Conservation (phyloP, 2,888 invertebrate genomes). For the Drosophila robusta region DNA sequence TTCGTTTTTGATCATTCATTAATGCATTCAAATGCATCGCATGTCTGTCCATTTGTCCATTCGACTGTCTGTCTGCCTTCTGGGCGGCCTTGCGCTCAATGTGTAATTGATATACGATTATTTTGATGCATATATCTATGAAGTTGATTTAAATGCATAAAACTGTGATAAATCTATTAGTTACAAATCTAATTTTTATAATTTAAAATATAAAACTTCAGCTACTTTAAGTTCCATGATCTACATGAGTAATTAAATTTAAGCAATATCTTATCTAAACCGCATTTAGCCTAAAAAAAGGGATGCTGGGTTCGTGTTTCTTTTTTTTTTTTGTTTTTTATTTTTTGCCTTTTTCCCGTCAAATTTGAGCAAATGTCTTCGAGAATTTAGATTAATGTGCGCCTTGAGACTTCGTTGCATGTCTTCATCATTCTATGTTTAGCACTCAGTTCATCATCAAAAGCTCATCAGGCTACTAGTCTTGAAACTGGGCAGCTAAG, state of each 20-base stretch:
- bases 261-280: not conserved
- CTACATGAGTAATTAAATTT: too few relatives aligned
- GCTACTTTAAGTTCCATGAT: too few relatives aligned
- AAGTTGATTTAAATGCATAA: not conserved
- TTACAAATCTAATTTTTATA: too few relatives aligned
- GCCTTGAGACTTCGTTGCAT: constrained; percentile 23
- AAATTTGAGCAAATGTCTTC: constrained; percentile 21
- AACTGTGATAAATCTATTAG: not conserved
- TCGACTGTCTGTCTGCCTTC: constrained; percentile 25
- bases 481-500: constrained; percentile 26
- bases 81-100: constrained; percentile 72
- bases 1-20: constrained; percentile 53
- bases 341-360: constrained; percentile 2
- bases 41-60: constrained; percentile 15
- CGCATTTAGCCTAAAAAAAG: not conserved
- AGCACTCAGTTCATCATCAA: constrained; percentile 36
- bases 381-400: constrained; percentile 28
- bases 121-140: constrained; percentile 15
- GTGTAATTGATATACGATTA: constrained; percentile 66
- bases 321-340: not conserved
- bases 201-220: too few relatives aligned
- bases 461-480: constrained; percentile 62
- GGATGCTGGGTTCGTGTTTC: not conserved
- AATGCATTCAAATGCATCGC: constrained; percentile 47
- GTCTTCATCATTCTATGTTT: constrained; percentile 12